Percentiles rank a stretch among this genome's conserved stretches.
phyloP scores from a whole-genome alignment of 2,797 vertebrate genomes.

The Gymnodraco acuticeps region DNA sequence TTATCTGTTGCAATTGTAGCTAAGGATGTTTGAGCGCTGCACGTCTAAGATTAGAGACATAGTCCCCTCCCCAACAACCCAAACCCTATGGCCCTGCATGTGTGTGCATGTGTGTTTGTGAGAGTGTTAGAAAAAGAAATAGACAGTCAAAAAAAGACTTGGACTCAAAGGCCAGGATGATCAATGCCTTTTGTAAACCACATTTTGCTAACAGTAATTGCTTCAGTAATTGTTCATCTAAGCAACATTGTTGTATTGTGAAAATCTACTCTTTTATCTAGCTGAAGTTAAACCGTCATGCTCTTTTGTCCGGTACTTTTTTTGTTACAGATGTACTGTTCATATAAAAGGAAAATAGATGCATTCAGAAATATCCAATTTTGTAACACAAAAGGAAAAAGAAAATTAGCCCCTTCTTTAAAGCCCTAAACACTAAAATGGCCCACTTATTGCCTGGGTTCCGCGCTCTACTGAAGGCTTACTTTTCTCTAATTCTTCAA shows the following conservation, averaged over 20 bases:
- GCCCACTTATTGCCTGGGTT: neutral
- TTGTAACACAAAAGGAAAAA: constrained; percentile 1
- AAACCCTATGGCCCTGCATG: constrained; percentile 32
- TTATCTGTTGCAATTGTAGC: constrained; percentile 71
- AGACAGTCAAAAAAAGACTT: neutral
- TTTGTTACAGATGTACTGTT: neutral
- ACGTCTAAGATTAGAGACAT: constrained; percentile 75
- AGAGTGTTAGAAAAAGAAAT: neutral
- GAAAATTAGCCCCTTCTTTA: neutral
- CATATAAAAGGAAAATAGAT: neutral
- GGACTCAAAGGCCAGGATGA: constrained; percentile 1
- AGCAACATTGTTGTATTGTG: neutral
- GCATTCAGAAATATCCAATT: neutral
- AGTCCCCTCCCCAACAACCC: constrained; percentile 51
- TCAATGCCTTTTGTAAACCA: constrained; percentile 6
- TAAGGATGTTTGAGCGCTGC: constrained; percentile 70
- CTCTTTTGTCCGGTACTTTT: constrained; percentile 1
- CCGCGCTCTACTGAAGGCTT: neutral
- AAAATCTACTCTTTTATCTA: constrained; percentile 7
- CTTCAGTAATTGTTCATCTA: neutral
- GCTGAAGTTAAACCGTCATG: neutral
- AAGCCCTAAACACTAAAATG: neutral
- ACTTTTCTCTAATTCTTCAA: neutral
- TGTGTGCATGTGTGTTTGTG: constrained; percentile 20
- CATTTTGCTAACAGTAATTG: constrained; percentile 4